A percentile compares a stretch with the other conserved stretches of the same genome.
Conservation (phyloP, 2,113 vertebrate genomes). For the Struthio camelus region DNA sequence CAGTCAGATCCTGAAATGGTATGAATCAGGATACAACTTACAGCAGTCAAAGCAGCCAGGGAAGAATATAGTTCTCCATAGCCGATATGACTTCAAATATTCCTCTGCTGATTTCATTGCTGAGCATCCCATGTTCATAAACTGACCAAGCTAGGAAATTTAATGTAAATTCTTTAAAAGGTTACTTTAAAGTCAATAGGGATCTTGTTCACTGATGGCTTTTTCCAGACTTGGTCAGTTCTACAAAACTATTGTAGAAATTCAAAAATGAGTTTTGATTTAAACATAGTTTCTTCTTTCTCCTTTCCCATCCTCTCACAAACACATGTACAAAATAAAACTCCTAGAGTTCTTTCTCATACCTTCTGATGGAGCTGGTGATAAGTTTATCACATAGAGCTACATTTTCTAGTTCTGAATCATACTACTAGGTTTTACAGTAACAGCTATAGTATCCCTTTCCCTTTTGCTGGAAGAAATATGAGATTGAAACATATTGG, state of each 20-base stretch:
- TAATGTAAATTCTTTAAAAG: neutral
- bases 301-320: neutral
- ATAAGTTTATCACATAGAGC: neutral
- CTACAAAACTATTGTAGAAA: neutral
- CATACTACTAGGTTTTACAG: neutral
- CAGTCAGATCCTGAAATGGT: neutral
- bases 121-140: neutral
- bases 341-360: neutral
- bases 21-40: neutral
- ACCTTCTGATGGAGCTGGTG: neutral
- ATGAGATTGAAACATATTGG: neutral
- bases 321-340: neutral
- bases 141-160: neutral
- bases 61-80: neutral
- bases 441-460: neutral
- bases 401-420: neutral
- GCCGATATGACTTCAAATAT: neutral
- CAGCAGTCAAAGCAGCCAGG: neutral
- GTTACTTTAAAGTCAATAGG: neutral
- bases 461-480: neutral
- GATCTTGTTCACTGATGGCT: neutral
- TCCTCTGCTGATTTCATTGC: neutral
- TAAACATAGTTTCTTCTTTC: neutral
- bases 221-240: neutral
- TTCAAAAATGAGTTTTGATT: neutral